phyloP scores from a whole-genome alignment of 2,888 invertebrate species.

The Parapristionchus giblindavisi region DNA sequence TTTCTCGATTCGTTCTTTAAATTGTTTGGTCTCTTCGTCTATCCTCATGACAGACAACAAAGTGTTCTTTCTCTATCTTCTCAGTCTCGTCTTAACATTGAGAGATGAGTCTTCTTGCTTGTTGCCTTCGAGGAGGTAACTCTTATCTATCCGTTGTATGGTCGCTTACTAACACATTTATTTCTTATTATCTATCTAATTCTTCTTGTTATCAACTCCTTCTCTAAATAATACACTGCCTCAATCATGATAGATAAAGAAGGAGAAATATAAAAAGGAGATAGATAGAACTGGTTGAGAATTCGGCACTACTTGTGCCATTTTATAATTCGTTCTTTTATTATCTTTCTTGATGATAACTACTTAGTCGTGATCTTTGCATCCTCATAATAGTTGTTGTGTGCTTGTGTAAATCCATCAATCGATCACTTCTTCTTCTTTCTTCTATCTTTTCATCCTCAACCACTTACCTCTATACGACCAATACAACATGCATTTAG shows the following conservation, averaged over 20 bases:
- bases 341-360: background rate
- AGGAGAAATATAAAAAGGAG: background rate
- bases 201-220: slow-evolving; percentile 3
- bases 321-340: background rate
- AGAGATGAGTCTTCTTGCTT: slow-evolving; percentile 24
- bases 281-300: slow-evolving; percentile 30
- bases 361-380: background rate
- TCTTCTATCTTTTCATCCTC: background rate
- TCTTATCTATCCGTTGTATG: background rate
- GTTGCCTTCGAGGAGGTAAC: slow-evolving; percentile 17
- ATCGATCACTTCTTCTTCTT: slow-evolving; percentile 1
- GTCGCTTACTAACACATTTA: background rate
- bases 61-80: too few species aligned
- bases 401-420: slow-evolving; percentile 1
- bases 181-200: slow-evolving; percentile 1
- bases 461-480: background rate
- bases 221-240: background rate
- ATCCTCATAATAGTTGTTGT: too few species aligned
- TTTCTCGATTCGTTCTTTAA: too few species aligned
- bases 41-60: too few species aligned
- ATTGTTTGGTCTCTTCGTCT: too few species aligned
- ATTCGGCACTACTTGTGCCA: background rate
- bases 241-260: too few species aligned
- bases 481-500: slow-evolving; percentile 19
- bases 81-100: too few species aligned